Percentiles rank a stretch among this genome's conserved stretches.
Conservation (phyloP, 2,888 invertebrate genomes). For the Brenthis daphne region DNA sequence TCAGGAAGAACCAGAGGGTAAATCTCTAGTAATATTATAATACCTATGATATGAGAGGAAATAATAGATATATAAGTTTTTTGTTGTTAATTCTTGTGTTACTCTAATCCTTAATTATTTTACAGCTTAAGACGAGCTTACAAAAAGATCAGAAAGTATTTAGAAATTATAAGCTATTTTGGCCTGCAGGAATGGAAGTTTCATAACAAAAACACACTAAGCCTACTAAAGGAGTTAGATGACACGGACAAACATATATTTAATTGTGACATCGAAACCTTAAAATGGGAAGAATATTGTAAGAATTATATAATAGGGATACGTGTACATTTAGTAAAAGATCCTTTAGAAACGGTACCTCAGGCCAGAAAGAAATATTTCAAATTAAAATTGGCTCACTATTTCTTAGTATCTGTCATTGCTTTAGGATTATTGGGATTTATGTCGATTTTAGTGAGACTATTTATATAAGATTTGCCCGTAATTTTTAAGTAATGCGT, state of each 20-base stretch:
- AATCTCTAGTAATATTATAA: no score
- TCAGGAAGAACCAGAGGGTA: no score
- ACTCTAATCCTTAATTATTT: slow-evolving; percentile 26
- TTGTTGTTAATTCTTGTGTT: neutral
- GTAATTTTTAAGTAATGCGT: no score
- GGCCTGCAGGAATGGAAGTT: slow-evolving; percentile 88
- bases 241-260: slow-evolving; percentile 83
- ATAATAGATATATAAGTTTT: no score
- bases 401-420: slow-evolving; percentile 37
- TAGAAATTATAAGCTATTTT: slow-evolving; percentile 88
- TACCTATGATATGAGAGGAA: no score
- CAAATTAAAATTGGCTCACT: slow-evolving; percentile 54
- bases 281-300: slow-evolving; percentile 88
- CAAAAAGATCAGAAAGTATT: slow-evolving; percentile 87
- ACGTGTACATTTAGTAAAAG: slow-evolving; percentile 88
- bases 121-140: slow-evolving; percentile 88
- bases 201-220: slow-evolving; percentile 81
- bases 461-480: neutral
- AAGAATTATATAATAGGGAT: slow-evolving; percentile 86
- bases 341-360: slow-evolving; percentile 85
- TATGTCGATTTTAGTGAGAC: slow-evolving; percentile 44
- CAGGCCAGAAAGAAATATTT: slow-evolving; percentile 75
- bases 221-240: slow-evolving; percentile 78
- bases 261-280: slow-evolving; percentile 83
- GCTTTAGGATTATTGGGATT: slow-evolving; percentile 47